Percentiles rank a stretch among this genome's conserved stretches.
phyloP scores from a whole-genome alignment of 2,797 vertebrate genomes.

The Anolis apletophallus region DNA sequence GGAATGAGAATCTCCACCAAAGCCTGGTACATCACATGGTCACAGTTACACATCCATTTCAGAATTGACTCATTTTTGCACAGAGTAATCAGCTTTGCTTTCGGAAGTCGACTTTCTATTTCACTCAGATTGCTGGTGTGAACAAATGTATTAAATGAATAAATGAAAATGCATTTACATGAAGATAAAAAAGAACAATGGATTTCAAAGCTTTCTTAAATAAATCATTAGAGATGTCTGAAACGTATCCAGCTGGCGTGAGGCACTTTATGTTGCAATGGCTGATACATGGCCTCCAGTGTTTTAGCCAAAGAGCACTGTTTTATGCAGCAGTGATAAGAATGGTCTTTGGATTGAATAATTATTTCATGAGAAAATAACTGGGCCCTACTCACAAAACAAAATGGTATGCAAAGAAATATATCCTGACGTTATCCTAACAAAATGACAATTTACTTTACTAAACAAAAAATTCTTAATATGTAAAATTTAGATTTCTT shows the following conservation, averaged over 20 bases:
- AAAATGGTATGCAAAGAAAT: constrained; percentile 48
- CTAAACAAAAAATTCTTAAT: constrained; percentile 60
- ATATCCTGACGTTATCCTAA: constrained; percentile 9
- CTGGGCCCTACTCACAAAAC: constrained; percentile 44
- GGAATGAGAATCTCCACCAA: constrained; percentile 89
- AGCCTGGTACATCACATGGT: constrained; percentile 88
- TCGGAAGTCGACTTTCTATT: constrained; percentile 88
- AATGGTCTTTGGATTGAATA: constrained; percentile 26
- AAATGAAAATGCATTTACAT: constrained; percentile 68
- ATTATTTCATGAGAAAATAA: constrained; percentile 32
- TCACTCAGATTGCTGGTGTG: constrained; percentile 84
- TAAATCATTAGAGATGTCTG: constrained; percentile 65
- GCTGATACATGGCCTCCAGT: constrained; percentile 31
- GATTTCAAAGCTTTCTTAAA: constrained; percentile 69
- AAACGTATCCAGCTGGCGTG: constrained; percentile 54
- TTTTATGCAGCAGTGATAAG: constrained; percentile 41
- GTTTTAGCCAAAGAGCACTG: constrained; percentile 29
- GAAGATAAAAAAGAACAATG: constrained; percentile 70
- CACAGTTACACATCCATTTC: constrained; percentile 88
- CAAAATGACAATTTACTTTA: constrained; percentile 44
- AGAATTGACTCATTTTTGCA: constrained; percentile 86
- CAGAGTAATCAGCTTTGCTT: constrained; percentile 84
- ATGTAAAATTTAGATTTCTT: constrained; percentile 37
- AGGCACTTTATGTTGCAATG: constrained; percentile 32
- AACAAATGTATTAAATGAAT: constrained; percentile 75